Conservation (phyloP, 2,888 invertebrate genomes). For the Lasioglossum zephyrum region DNA sequence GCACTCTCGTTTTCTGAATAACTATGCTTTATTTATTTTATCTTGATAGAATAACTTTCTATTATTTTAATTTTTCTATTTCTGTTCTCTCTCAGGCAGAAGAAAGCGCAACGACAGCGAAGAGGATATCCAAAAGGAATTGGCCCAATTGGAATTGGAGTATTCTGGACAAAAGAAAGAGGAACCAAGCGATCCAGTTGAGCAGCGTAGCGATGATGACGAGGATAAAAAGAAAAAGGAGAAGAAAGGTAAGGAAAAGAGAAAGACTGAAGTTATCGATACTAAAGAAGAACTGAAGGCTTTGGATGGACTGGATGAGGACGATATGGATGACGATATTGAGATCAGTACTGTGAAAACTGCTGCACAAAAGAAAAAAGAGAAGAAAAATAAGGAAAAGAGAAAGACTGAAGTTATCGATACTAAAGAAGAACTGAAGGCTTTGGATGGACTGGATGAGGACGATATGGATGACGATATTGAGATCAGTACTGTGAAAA, state of each 20-base stretch:
- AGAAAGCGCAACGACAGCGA: slow-evolving; percentile 91
- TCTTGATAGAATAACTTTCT: background rate
- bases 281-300: slow-evolving; percentile 74
- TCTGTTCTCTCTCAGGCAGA: slow-evolving; percentile 79
- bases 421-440: slow-evolving; percentile 74
- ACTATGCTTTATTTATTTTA: background rate
- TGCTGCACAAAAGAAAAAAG: slow-evolving; percentile 95
- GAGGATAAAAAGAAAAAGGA: slow-evolving; percentile 69
- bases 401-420: slow-evolving; percentile 83
- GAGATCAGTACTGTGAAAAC: slow-evolving; percentile 89
- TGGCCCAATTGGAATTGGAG: slow-evolving; percentile 93
- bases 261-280: slow-evolving; percentile 82
- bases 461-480: slow-evolving; percentile 82
- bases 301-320: slow-evolving; percentile 33
- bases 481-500: slow-evolving; percentile 88
- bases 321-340: slow-evolving; percentile 82
- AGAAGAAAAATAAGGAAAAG: slow-evolving; percentile 89
- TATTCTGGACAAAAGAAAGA: slow-evolving; percentile 89
- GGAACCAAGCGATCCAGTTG: slow-evolving; percentile 73
- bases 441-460: slow-evolving; percentile 35
- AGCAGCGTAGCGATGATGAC: slow-evolving; percentile 51
- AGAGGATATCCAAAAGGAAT: slow-evolving; percentile 92
- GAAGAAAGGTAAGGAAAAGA: slow-evolving; percentile 73
- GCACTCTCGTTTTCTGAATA: background rate
- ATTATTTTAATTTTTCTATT: background rate